Base-by-base conservation (phyloP, 2,797 vertebrate species). In the Steatocranus sp. region DNA sequence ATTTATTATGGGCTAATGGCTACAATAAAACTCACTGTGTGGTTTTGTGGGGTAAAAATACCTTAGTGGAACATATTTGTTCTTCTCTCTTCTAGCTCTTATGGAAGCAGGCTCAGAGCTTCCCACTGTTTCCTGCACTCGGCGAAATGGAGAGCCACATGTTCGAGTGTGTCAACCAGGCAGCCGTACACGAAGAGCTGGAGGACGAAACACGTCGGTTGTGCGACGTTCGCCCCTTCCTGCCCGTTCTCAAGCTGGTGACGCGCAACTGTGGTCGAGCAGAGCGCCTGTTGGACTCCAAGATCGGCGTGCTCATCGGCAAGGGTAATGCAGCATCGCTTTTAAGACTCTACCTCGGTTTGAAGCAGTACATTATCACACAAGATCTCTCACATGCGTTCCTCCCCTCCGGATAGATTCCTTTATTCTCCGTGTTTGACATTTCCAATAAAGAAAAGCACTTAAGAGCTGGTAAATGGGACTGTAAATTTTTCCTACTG, bases 161-260 rank as follows among this genome's bases (percentile, higher is more conserved):
- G 97, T 99, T 99, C 94, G 97, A 98, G 73, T 99, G 98, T 51
- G 98, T 99, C 90, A 99, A 98, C 96, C 98, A 99, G 90, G 97
- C 97, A 6, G 98, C 99, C 12, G 99, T 99, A 32, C 98, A 98
- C 75, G 99, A 99, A 91, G 98, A 99, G 77, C 94, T 99, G 50
- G 99, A 99, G 88, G 98, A 99, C 83, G 99, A 99, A 94, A 97
- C 97, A 0, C 96, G 97, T 41, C 95, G 98, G n/a, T 96, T 99
- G 56, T 99, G 99, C 79, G 99, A 99, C 49, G 96, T 99, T 51
- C 97, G 98, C 17, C 99, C 98, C 14, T 99, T 99, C 93, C 96
- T 99, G 92, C 98, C 98, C 5, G 98, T 99, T 61, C 97, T 99
- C 76, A 98, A 97, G 92, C 95, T 99, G 61, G 97, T 99, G 75